Evolutionary conservation across 2,888 invertebrate genomes (phyloP).

Genomic region (Tenthredo amoena): DNA sequence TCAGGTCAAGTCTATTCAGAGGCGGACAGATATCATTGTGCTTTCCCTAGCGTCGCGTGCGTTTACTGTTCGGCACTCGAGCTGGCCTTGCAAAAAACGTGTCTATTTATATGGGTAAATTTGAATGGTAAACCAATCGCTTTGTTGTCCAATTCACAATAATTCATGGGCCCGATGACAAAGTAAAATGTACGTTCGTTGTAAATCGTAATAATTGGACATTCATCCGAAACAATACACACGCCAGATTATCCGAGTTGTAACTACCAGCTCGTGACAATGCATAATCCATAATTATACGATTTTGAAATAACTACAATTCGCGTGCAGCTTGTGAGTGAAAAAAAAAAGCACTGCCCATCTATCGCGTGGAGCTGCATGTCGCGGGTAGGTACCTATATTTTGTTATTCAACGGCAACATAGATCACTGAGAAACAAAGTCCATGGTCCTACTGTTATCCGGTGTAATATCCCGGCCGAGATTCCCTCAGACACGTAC

Average conservation of each 20-base stretch:
- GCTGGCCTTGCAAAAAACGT: not conserved
- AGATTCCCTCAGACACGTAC: slow-evolving; percentile 51
- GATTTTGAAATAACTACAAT: slow-evolving; percentile 21
- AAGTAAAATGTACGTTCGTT: not conserved
- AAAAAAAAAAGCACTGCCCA: not conserved
- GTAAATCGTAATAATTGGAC: slow-evolving; percentile 25
- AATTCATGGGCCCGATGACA: not conserved
- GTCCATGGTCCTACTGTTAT: slow-evolving; percentile 35
- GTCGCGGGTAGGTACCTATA: not conserved
- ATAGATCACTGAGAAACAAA: slow-evolving; percentile 42
- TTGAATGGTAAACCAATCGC: not conserved
- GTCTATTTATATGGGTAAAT: slow-evolving; percentile 18
- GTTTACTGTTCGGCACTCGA: not conserved
- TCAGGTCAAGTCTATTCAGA: slow-evolving; percentile 44
- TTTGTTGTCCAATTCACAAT: slow-evolving; percentile 21
- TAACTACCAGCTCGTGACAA: slow-evolving; percentile 2
- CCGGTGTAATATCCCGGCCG: slow-evolving; percentile 45
- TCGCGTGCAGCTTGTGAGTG: slow-evolving; percentile 11
- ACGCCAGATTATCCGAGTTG: not conserved
- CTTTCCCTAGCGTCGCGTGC: slow-evolving; percentile 17
- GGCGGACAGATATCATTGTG: slow-evolving; percentile 35
- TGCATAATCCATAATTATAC: not conserved
- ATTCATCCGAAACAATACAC: slow-evolving; percentile 23
- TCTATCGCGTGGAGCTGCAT: not conserved
- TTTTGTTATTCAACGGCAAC: slow-evolving; percentile 23